Conservation (phyloP, 2,797 vertebrate genomes). For the Pitangus sulphuratus region DNA sequence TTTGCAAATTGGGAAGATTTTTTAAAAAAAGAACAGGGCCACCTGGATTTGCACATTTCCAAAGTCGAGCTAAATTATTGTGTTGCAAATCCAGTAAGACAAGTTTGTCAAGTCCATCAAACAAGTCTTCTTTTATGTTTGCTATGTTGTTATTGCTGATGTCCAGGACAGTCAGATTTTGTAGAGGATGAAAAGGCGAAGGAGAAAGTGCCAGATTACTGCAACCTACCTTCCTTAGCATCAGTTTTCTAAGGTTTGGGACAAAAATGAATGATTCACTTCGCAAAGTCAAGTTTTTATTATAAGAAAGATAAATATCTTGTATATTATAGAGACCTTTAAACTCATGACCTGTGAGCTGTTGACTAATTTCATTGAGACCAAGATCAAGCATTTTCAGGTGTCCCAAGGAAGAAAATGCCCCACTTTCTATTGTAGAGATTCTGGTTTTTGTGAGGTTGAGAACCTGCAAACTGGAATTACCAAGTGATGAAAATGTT, state of each 20-base stretch:
- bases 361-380: slow-evolving; percentile 88
- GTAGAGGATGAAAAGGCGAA: slow-evolving; percentile 85
- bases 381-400: slow-evolving; percentile 85
- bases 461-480: slow-evolving; percentile 83
- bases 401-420: slow-evolving; percentile 84
- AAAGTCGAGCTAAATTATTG: slow-evolving; percentile 93
- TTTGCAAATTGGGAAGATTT: slow-evolving; percentile 71
- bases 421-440: slow-evolving; percentile 70
- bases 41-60: slow-evolving; percentile 88
- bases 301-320: slow-evolving; percentile 86
- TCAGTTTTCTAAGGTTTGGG: slow-evolving; percentile 82
- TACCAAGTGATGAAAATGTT: slow-evolving; percentile 85
- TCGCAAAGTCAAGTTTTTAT: slow-evolving; percentile 78
- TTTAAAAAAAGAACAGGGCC: slow-evolving; percentile 89
- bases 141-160: slow-evolving; percentile 96
- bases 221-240: slow-evolving; percentile 81
- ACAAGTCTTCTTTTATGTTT: slow-evolving; percentile 80
- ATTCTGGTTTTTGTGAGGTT: slow-evolving; percentile 85
- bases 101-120: slow-evolving; percentile 83
- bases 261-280: slow-evolving; percentile 82
- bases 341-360: slow-evolving; percentile 87
- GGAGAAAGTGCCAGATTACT: slow-evolving; percentile 75
- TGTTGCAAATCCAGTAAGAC: slow-evolving; percentile 89
- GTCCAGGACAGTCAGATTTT: slow-evolving; percentile 86
- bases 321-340: slow-evolving; percentile 82